Evolutionary conservation across 2,888 invertebrate species (phyloP), one percentile per base, ranked within the genome.

Genomic region (Melanargia galathea): DNA sequence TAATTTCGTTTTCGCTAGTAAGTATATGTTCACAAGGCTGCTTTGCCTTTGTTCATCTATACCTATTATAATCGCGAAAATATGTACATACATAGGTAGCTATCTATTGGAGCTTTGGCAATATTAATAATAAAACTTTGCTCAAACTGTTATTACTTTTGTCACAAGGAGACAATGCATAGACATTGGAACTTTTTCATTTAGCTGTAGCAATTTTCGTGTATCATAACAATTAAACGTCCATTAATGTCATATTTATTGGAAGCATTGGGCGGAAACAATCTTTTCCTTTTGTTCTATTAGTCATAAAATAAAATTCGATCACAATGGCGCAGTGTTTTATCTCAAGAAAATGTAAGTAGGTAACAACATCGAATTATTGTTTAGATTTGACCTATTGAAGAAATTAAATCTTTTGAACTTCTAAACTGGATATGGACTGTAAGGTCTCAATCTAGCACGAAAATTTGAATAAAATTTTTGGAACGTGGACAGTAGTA

Each of bases 121-220:
- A 35, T 20, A 35, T 5, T 52, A 24, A n/a, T 11, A 30, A 46
- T 57, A 45, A 57, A 57, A 62, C n/a, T 24, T 35, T 24, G 26
- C 35, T 24, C 48, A 46, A 38, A 56, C 46, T 38, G n/a, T n/a
- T 24, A 43, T 54, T 33, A 20, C 30, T 57, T 46, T 33, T 45
- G 46, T 30, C 57, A 57, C 33, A 26, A 26, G 45, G 45, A 57
- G 30, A 57, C 30, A 43, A 57, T 45, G 20, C 26, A 57, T 2
- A 33, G 45, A 30, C 45, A 46, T 45, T 57, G 45, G 33, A 45
- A 57, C 45, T 57, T 57, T 57, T 45, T 45, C 57, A 45, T 33
- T 57, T 57, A 57, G 30, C 8, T n/a, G 26, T 11, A 33, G 30
- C 46, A 30, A 57, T 57, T 46, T 45, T 45, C 45, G 24, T 45